Evolutionary conservation across 2,797 vertebrate genomes (phyloP), one percentile per base, ranked within the genome.

Genomic region (Halcyon chelicuti): DNA sequence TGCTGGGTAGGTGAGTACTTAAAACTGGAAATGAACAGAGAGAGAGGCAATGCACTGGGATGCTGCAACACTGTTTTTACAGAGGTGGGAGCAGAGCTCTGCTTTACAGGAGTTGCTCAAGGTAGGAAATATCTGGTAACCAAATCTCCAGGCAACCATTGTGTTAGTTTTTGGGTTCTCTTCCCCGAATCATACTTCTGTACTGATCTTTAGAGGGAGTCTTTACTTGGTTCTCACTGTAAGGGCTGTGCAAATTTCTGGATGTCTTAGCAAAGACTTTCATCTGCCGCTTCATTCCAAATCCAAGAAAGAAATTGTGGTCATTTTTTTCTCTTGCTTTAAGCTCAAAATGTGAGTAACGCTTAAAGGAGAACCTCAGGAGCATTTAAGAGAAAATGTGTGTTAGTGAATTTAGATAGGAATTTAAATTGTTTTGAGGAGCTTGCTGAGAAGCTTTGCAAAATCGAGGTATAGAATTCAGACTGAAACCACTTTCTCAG

Each of bases 381-480:
- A 78, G 22, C 7, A 23, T 42, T 67, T n/a, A 84, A 70, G 42
- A 78, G 46, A 95, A 94, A 93, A 75, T 57, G 60, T 28, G 15
- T 20, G 1, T 71, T 75, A 88, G 28, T 37, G 15, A 96, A 42
- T 79, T 86, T 80, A 84, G 80, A 79, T 9, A 92, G 62, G 75
- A 96, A 93, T 70, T 74, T 93, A 60, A 91, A 86, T 40, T 55
- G 26, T 87, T 95, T 88, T 79, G 40, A 88, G 84, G 88, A 94
- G 85, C 58, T 44, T 95, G 61, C 83, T 4, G 29, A 8, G 37
- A 75, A 87, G 33, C 84, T 94, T 90, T 93, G n/a, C 61, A 81
- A 95, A 95, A 96, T 83, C 67, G 58, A 77, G 39, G 51, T 86
- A 44, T 16, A 58, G 18, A 88, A 61, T 61, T 90, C 73, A 93